phyloP scores from a whole-genome alignment of 2,888 invertebrate genomes.

The Polietes domitor region DNA sequence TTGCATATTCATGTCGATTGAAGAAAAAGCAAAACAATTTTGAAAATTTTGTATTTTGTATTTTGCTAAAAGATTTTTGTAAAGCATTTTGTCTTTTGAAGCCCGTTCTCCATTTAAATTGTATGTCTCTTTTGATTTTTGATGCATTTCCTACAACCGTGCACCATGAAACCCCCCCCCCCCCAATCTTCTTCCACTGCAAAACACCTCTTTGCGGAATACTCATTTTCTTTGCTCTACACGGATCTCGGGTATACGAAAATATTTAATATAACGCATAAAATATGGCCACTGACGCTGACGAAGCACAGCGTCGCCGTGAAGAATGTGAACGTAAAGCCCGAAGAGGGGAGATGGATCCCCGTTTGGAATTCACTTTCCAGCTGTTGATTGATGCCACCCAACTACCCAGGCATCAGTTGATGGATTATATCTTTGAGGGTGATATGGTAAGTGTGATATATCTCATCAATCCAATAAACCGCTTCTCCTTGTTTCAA shows the following conservation, averaged over 20 bases:
- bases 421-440: slow-evolving; percentile 95
- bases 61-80: slow-evolving; percentile 28
- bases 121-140: slow-evolving; percentile 32
- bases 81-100: slow-evolving; percentile 54
- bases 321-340: slow-evolving; percentile 97
- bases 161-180: slow-evolving; percentile 20
- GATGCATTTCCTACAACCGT: background rate
- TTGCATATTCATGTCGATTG: background rate
- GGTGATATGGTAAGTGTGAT: slow-evolving; percentile 88
- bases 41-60: background rate
- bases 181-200: slow-evolving; percentile 50
- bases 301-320: slow-evolving; percentile 85
- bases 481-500: no score
- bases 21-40: background rate
- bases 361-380: slow-evolving; percentile 93
- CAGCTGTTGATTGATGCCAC: slow-evolving; percentile 93
- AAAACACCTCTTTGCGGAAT: slow-evolving; percentile 44
- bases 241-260: slow-evolving; percentile 45
- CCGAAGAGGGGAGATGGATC: slow-evolving; percentile 95
- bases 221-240: slow-evolving; percentile 54
- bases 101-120: slow-evolving; percentile 12
- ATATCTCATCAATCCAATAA: background rate
- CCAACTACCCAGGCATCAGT: slow-evolving; percentile 89
- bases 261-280: slow-evolving; percentile 5
- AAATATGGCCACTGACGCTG: slow-evolving; percentile 76